Base-by-base conservation (phyloP, 2,888 invertebrate species). In the Lasioglossum lativentre region DNA sequence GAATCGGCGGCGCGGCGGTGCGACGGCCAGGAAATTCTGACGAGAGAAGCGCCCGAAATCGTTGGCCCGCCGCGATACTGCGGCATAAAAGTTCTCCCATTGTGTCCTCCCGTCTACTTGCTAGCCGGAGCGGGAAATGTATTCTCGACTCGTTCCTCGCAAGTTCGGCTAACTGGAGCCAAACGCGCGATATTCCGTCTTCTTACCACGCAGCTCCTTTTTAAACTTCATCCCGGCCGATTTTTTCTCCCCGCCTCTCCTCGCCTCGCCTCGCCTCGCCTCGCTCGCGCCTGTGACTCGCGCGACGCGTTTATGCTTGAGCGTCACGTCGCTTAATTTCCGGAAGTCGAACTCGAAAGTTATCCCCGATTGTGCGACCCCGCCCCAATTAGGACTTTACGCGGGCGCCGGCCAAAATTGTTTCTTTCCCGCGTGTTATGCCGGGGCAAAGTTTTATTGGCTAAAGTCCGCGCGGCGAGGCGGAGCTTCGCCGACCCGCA, bases 251-350 rank as follows among this genome's bases (percentile, higher is more conserved):
- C 19, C 5, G 34, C 45, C 8, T 40, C 40, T 10, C 16, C n/a
- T n/a, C 5, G 34, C 45, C 8, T 40, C 40, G 27, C 23, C 16
- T 8, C 52, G 56, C 14, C 47, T 23, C 10, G 59, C 59, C 1
- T 8, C n/a, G n/a, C n/a, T n/a, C n/a, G n/a, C n/a, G n/a, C n/a
- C n/a, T n/a, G n/a, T n/a, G n/a, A n/a, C n/a, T n/a, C n/a, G 19
- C 52, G 34, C 80, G 66, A 42, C 42, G 3, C 82, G 82, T 78
- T 89, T 89, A 34, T 71, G 73, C 86, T 90, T 90, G 80, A 86
- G 82, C 88, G 89, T 90, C 90, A 91, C 90, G 91, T 91, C 91
- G 88, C 80, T 91, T 90, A 89, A 91, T 91, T 91, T 91, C 91
- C 90, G 91, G 87, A 47, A 30, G 82, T 85, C 81, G 84, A 83